These are phyloP conservation scores for Matsumurasca onukii DNA, from an alignment of 1,140 invertebrate species.

Conservation along the genomic window DNA sequence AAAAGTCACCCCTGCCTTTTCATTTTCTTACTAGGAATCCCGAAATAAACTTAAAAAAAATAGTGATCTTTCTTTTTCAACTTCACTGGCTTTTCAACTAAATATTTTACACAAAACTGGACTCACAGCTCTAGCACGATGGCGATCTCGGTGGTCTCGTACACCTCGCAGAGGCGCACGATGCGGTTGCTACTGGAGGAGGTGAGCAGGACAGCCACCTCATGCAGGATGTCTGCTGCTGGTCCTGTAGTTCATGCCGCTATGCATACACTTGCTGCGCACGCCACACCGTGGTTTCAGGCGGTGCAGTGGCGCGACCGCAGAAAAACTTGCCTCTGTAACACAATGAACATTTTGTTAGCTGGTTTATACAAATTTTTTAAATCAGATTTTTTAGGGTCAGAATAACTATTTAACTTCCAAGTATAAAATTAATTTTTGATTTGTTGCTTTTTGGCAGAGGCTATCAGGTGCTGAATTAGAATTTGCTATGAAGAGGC, in stretches of 20 bases:
- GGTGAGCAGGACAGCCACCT: conserved; percentile 86
- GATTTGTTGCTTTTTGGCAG: too few relatives aligned
- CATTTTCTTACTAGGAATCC: too few relatives aligned
- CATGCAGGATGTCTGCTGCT: conserved; percentile 83
- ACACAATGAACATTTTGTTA: conserved; percentile 36
- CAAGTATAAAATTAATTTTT: too few relatives aligned
- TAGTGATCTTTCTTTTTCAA: too few relatives aligned
- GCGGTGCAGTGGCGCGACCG: conserved; percentile 86
- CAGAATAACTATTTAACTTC: too few relatives aligned
- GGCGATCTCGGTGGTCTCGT: conserved; percentile 82
- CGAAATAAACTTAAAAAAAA: too few relatives aligned
- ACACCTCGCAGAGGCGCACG: conserved; percentile 85
- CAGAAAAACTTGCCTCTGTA: conserved; percentile 94
- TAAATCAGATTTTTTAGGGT: not conserved
- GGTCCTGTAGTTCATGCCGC: conserved; percentile 77
- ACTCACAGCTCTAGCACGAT: conserved; percentile 88
- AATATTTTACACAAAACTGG: too few relatives aligned
- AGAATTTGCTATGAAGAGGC: too few relatives aligned
- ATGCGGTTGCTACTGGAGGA: conserved; percentile 70
- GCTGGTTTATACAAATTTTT: not conserved
- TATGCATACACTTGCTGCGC: conserved; percentile 96
- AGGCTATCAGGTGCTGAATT: too few relatives aligned
- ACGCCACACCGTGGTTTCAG: conserved; percentile 78
- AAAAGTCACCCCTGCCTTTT: too few relatives aligned
- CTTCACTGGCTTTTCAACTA: too few relatives aligned